Evolutionary conservation across 2,113 vertebrate genomes (phyloP).

Genomic region (Panthera leo): DNA sequence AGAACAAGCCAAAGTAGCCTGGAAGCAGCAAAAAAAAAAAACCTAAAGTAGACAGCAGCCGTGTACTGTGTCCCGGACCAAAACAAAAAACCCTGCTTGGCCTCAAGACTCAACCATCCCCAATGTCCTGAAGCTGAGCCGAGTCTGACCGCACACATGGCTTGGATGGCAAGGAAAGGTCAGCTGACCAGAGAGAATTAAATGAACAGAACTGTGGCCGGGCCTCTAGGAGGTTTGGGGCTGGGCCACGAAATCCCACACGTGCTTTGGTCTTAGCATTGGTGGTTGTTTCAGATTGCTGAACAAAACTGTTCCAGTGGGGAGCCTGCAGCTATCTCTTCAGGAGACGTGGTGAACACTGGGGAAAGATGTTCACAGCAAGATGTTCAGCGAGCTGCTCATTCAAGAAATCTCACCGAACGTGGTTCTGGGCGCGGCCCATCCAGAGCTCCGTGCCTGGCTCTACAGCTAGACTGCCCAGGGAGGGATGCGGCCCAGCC

Average conservation of each 20-base stretch:
- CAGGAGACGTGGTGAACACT: fast-evolving
- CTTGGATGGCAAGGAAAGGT: not conserved
- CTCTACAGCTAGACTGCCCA: not conserved
- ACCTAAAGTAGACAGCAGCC: not conserved
- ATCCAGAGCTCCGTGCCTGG: no score
- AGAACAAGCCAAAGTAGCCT: not conserved
- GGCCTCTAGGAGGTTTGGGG: not conserved
- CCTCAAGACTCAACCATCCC: not conserved
- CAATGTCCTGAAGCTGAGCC: not conserved
- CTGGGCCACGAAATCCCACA: fast-evolving
- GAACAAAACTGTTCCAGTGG: not conserved
- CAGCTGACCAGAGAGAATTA: not conserved
- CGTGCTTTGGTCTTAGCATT: not conserved
- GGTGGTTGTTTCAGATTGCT: not conserved
- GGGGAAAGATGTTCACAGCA: not conserved
- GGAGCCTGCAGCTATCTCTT: not conserved
- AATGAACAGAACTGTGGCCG: no score
- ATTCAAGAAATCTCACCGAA: not conserved
- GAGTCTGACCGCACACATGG: fast-evolving
- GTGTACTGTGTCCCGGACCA: fast-evolving
- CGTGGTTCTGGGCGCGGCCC: not conserved
- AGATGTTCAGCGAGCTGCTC: not conserved
- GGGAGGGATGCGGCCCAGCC: no score
- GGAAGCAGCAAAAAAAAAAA: not conserved
- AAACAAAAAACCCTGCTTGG: not conserved